A percentile compares a stretch with the other conserved stretches of the same genome.
phyloP scores from a whole-genome alignment of 2,888 invertebrate species.

The Criorhina ranunculi region DNA sequence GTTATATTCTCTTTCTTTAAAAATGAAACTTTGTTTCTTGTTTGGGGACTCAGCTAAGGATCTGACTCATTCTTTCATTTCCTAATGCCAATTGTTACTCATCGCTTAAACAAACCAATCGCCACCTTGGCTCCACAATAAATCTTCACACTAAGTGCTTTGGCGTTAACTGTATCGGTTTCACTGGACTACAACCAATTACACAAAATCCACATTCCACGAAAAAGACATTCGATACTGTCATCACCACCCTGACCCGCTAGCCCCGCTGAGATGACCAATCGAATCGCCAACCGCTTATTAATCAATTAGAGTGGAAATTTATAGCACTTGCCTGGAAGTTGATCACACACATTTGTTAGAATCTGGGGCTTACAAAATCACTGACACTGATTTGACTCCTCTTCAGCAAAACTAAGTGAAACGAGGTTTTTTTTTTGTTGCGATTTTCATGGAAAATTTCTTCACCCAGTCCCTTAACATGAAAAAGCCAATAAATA shows the following conservation, averaged over 20 bases:
- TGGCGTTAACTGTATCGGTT: conserved; percentile 49
- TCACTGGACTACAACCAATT: conserved; percentile 60
- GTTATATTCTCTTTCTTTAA: no score
- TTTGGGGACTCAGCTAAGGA: not conserved
- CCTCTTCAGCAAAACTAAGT: conserved; percentile 30
- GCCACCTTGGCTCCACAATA: conserved; percentile 70
- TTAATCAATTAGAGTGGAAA: conserved; percentile 75
- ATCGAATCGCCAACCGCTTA: conserved; percentile 71
- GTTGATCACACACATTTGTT: conserved; percentile 72
- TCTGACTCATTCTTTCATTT: not conserved
- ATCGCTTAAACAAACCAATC: conserved; percentile 11
- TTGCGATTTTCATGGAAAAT: conserved; percentile 31
- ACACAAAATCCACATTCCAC: conserved; percentile 38
- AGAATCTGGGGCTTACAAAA: conserved; percentile 13
- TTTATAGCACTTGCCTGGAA: conserved; percentile 63
- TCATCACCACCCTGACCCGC: conserved; percentile 1
- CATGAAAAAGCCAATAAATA: conserved; percentile 67
- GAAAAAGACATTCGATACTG: conserved; percentile 6
- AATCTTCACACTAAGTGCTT: conserved; percentile 70
- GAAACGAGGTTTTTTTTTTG: conserved; percentile 31
- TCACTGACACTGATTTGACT: conserved; percentile 68
- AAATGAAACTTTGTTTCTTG: not conserved
- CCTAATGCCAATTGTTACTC: not conserved
- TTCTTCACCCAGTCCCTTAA: conserved; percentile 19
- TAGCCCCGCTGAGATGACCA: conserved; percentile 51